Base-by-base conservation (phyloP, 2,888 invertebrate species). In the Drosophila limbata region DNA sequence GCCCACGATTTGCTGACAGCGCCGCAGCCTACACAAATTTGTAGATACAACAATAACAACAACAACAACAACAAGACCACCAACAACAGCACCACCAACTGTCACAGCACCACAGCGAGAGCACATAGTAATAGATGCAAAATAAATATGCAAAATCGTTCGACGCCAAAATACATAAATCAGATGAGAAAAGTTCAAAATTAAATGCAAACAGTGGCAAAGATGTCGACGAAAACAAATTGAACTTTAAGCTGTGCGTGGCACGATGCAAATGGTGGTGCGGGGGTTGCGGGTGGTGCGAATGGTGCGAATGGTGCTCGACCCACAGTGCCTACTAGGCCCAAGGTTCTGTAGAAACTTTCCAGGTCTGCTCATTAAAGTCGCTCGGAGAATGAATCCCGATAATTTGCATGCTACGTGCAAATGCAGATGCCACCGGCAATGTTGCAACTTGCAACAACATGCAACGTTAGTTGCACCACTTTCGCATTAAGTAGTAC, bases 71-170 rank as follows among this genome's bases (percentile, higher is more conserved):
- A 3, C 19, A 19, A 1, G 0, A 6, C 8, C 6, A 39, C 8
- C 31, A 25, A 6, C 31, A 31, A 10, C 25, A 28, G 4, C 44
- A 19, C 9, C 55, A 42, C 19, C n/a, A 28, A 28, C 28, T 4
- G 42, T 44, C 5, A 19, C 25, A 28, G 8, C 44, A 31, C 9
- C 55, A 42, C 19, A 5, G 44, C 28, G 13, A 33, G 13, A 25
- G 25, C 60, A 15, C 64, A 33, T 52, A 37, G 67, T 64, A 85
- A 83, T 80, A 73, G 83, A 89, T 82, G 79, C 85, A 83, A 83
- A 73, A 83, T 88, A 89, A 88, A 89, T 86, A 89, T 85, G 88
- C 80, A 74, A 80, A 84, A 78, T 73, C 69, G 65, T 50, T 68
- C 59, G 42, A 45, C 53, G 45, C 56, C 55, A 76, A 77, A 77